Base-by-base conservation (phyloP, 1,140 invertebrate genomes). In the Argopecten irradians region DNA sequence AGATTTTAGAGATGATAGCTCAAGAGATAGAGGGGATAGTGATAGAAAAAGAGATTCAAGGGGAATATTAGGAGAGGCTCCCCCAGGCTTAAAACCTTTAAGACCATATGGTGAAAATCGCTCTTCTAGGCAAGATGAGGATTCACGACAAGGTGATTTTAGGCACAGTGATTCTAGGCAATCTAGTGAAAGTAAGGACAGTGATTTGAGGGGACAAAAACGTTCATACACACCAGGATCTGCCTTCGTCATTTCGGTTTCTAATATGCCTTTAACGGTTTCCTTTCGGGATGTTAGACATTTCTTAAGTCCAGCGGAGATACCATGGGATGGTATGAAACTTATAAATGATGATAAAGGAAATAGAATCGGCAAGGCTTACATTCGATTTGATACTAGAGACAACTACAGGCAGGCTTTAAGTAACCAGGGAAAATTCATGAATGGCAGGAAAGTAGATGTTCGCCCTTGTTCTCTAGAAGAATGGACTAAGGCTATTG, bases 281-380 rank as follows among this genome's bases (percentile, higher is more conserved):
- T 92, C 86, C 84, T 95, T 94, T 82, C 97, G 96, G 88, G 98
- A 98, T 92, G 95, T 99, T 0, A 96, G 98, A 16, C 96, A 97
- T 86, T 97, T 98, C 89, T 98, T 99, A 93, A 96, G 96, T 8
- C 97, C 97, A 13, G 96, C 97, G 85, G 97, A 97, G 92, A 98
- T 99, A 55, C 97, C 97, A 14, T 97, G 97, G 89, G 97, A 97
- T 92, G 97, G 98, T 5, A 96, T 99, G 39, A 98, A 98, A 95
- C 96, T 99, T 91, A 97, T 98, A 13, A 98, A 97, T 93, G 97
- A 98, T 91, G 96, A 97, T 19, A 96, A 97, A 90, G 98, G 98
- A 0, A 96, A 97, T 35, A 96, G 97, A 14, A 97, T 97, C 0
- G 98, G 98, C 0, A 97, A 97, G 34, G 98, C 97, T 14, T 98